These are phyloP conservation scores for Cirrhinus mrigala DNA, from an alignment of 2,797 vertebrate species.

Conservation along the genomic window DNA sequence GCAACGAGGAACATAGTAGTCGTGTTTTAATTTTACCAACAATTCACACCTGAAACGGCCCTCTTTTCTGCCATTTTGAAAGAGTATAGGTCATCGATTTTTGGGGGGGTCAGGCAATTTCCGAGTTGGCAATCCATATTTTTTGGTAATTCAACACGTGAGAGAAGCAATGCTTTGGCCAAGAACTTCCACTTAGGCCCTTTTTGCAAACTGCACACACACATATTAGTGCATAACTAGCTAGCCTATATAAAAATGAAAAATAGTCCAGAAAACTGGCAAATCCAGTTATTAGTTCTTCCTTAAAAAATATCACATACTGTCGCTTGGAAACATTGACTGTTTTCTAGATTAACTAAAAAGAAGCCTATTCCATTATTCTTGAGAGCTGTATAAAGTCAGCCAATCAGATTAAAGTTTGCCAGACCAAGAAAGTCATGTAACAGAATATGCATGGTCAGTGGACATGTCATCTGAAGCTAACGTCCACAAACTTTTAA, in stretches of 20 bases:
- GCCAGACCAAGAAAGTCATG: background rate
- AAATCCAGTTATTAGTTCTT: background rate
- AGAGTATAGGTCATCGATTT: background rate
- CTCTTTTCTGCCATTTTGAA: background rate
- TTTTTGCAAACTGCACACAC: background rate
- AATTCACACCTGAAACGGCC: background rate
- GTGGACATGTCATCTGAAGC: background rate
- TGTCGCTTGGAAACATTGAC: too few relatives aligned
- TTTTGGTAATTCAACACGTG: background rate
- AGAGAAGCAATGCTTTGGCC: background rate
- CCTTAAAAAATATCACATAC: background rate
- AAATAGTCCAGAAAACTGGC: background rate
- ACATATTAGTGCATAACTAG: background rate
- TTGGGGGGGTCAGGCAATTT: background rate
- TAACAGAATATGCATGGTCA: background rate
- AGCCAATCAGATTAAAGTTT: background rate
- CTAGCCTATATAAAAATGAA: background rate
- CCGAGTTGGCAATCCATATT: background rate
- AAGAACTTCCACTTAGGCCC: too few relatives aligned
- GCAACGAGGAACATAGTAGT: background rate
- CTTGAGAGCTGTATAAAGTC: background rate
- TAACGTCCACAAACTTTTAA: background rate
- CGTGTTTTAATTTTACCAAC: background rate
- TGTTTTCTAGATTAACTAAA: background rate
- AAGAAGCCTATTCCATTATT: background rate